phyloP scores from a whole-genome alignment of 2,888 invertebrate genomes.

The Pristionchus japonicus region DNA sequence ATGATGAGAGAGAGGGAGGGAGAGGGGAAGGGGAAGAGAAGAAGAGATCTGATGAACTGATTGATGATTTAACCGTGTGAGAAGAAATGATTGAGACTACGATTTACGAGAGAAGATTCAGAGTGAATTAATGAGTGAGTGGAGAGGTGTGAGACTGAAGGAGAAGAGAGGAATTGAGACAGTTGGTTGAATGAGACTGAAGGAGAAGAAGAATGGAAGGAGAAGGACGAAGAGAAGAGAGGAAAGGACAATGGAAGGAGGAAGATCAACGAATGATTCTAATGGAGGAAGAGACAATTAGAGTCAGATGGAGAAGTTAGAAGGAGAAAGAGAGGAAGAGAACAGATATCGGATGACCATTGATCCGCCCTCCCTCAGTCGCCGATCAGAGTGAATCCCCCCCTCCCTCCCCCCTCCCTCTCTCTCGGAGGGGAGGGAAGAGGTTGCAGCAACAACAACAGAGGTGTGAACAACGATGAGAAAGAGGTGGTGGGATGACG shows the following conservation, averaged over 20 bases:
- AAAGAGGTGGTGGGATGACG: neutral
- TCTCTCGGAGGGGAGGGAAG: neutral
- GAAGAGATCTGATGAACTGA: neutral
- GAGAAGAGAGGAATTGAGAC: constrained; percentile 26
- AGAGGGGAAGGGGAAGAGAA: neutral
- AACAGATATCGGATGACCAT: constrained; percentile 22
- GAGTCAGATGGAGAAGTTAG: neutral
- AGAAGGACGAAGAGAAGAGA: too few species aligned
- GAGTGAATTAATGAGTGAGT: neutral
- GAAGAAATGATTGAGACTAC: too few species aligned
- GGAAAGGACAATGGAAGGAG: neutral
- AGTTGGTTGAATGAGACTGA: neutral
- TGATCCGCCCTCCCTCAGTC: neutral
- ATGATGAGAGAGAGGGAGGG: neutral
- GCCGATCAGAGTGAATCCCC: neutral
- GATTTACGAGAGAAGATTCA: neutral
- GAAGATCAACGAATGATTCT: neutral
- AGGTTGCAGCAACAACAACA: constrained; percentile 2
- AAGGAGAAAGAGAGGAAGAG: constrained; percentile 16
- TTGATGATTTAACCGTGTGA: too few species aligned
- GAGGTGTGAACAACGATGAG: neutral
- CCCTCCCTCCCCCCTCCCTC: neutral
- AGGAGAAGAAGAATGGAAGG: constrained; percentile 8
- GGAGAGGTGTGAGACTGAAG: neutral
- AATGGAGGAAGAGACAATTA: neutral